Evolutionary conservation across 2,113 vertebrate species (phyloP).

Genomic region (Eublepharis macularius): DNA sequence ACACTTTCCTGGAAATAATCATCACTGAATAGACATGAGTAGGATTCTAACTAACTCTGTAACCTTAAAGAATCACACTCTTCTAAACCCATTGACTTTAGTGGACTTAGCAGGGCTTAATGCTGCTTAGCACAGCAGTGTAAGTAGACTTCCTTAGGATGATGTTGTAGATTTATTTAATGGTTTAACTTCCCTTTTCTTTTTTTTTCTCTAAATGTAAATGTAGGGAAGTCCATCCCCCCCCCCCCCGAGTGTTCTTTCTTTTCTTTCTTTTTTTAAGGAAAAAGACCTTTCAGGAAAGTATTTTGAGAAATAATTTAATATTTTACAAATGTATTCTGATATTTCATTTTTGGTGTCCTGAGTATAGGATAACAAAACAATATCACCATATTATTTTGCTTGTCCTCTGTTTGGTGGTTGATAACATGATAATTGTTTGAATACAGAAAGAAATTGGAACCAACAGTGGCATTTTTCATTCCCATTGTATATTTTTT

Average conservation of each 20-base stretch:
- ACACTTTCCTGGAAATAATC: too few relatives aligned
- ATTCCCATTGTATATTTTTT: conserved; percentile 38
- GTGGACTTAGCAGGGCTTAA: too few relatives aligned
- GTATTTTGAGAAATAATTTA: conserved; percentile 20
- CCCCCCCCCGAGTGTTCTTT: too few relatives aligned
- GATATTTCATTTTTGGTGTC: conserved; percentile 15
- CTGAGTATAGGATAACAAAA: conserved; percentile 38
- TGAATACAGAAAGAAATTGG: conserved; percentile 33
- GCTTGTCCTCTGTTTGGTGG: not conserved
- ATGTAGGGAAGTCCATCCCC: not conserved
- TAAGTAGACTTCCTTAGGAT: too few relatives aligned
- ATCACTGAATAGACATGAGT: too few relatives aligned
- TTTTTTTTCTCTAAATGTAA: not conserved
- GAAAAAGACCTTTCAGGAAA: conserved; percentile 1
- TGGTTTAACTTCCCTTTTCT: not conserved
- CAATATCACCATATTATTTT: conserved; percentile 12
- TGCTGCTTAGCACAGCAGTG: too few relatives aligned
- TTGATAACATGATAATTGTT: conserved; percentile 31
- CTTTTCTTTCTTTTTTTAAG: conserved; percentile 16
- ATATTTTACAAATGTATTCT: conserved; percentile 10
- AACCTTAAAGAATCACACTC: too few relatives aligned
- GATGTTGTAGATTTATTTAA: too few relatives aligned
- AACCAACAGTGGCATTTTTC: conserved; percentile 41
- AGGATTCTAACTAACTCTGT: too few relatives aligned
- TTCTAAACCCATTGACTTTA: too few relatives aligned